Evolutionary conservation across 2,888 invertebrate genomes (phyloP).

Genomic region (Drymonia ruficornis): DNA sequence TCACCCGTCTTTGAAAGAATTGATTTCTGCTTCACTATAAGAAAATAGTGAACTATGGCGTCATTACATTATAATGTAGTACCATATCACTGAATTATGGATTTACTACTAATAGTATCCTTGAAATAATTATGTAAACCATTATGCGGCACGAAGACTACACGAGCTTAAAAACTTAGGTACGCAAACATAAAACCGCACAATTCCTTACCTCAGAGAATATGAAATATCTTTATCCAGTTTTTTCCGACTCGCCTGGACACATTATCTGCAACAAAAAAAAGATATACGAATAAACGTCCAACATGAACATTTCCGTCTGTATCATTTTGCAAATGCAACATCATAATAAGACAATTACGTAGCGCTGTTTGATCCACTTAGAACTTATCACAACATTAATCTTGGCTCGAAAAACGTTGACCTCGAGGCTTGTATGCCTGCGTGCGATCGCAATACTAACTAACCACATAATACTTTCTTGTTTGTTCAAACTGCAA

Average conservation of each 20-base stretch:
- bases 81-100: too few species aligned
- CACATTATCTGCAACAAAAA: slow-evolving; percentile 40
- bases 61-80: too few species aligned
- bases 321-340: slow-evolving; percentile 39
- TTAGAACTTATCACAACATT: slow-evolving; percentile 41
- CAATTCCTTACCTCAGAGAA: not conserved
- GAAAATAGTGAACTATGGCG: too few species aligned
- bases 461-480: slow-evolving; percentile 29
- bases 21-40: too few species aligned
- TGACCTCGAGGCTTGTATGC: slow-evolving; percentile 33
- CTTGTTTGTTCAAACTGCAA: slow-evolving; percentile 18
- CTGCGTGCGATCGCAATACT: slow-evolving; percentile 21
- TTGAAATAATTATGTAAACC: too few species aligned
- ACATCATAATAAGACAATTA: slow-evolving; percentile 47
- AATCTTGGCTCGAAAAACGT: slow-evolving; percentile 41
- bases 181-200: not conserved
- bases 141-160: too few species aligned
- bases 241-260: slow-evolving; percentile 16
- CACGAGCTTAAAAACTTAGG: too few species aligned
- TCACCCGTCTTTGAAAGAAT: too few species aligned
- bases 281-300: slow-evolving; percentile 23
- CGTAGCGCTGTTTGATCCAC: slow-evolving; percentile 41
- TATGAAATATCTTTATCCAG: not conserved
- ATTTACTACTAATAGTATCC: too few species aligned
- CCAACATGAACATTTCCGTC: slow-evolving; percentile 30